Conservation (phyloP, 2,888 invertebrate genomes). For the Norana najaformis region DNA sequence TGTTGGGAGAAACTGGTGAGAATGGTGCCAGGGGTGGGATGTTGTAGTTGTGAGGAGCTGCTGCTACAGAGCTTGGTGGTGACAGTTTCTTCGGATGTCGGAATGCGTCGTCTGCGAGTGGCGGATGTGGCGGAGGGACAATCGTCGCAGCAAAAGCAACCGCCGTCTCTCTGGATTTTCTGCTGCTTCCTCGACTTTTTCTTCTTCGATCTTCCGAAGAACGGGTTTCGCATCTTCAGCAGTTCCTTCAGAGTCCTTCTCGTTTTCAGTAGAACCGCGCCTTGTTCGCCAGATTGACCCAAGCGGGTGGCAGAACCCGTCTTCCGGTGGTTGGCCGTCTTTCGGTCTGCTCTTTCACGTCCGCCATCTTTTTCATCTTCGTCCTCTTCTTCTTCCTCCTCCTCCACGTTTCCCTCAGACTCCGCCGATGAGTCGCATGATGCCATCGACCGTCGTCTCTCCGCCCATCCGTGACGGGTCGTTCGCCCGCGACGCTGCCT, state of each 20-base stretch:
- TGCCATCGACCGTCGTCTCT: background rate
- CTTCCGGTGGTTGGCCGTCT: background rate
- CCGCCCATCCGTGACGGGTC: background rate
- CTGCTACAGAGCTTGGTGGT: background rate
- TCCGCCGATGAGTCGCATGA: background rate
- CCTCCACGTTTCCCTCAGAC: background rate
- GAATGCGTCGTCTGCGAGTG: background rate
- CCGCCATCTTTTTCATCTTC: background rate
- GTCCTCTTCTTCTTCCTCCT: background rate
- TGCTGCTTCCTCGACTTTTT: background rate
- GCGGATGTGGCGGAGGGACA: background rate
- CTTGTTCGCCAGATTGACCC: background rate
- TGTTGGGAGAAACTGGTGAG: background rate
- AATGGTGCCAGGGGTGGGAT: too few species aligned
- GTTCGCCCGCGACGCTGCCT: background rate
- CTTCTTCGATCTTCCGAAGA: background rate
- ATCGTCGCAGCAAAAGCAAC: background rate
- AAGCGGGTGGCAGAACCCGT: background rate
- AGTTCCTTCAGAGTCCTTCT: background rate
- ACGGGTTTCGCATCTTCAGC: conserved; percentile 17
- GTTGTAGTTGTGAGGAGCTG: background rate
- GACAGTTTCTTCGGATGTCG: background rate
- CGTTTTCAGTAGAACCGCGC: background rate
- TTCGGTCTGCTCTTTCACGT: background rate
- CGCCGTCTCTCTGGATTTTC: background rate